These are phyloP conservation scores for Galago senegalensis DNA, from an alignment of 2,797 vertebrate genomes.

Conservation along the genomic window DNA sequence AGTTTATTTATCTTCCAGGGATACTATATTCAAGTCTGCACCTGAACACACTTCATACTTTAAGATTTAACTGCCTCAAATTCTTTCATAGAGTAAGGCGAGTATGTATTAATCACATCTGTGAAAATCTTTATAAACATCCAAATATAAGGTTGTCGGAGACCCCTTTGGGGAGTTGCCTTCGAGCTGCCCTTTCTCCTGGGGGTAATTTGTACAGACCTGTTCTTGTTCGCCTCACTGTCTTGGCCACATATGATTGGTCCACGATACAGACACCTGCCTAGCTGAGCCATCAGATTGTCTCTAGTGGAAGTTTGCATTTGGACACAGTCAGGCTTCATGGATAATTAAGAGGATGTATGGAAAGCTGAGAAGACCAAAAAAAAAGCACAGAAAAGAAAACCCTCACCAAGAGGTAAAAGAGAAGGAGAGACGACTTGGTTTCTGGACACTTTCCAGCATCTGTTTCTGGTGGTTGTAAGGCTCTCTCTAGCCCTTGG, in stretches of 20 bases:
- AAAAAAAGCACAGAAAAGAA: constrained; percentile 9
- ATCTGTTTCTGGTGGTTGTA: neutral
- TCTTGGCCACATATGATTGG: neutral
- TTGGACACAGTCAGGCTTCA: neutral
- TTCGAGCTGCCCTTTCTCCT: neutral
- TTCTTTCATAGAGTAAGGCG: neutral
- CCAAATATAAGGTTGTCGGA: neutral
- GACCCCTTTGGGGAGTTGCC: neutral
- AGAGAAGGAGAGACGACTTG: neutral
- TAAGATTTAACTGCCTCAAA: neutral
- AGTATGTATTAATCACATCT: neutral
- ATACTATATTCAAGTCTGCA: constrained; percentile 23
- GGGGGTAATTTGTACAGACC: neutral
- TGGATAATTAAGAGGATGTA: neutral
- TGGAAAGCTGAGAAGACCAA: neutral
- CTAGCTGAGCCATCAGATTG: neutral
- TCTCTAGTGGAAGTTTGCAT: neutral
- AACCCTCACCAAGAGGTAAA: neutral
- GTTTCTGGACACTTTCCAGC: neutral
- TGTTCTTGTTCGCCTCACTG: neutral
- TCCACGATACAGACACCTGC: neutral
- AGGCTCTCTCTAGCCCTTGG: neutral
- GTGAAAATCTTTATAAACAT: neutral
- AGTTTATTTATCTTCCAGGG: neutral
- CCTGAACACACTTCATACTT: constrained; percentile 11